A percentile compares a stretch with the other conserved stretches of the same genome.
Evolutionary conservation across 92 coral and sea anemone genomes (phyloP).

Genomic region (Desmophyllum pertusum): DNA sequence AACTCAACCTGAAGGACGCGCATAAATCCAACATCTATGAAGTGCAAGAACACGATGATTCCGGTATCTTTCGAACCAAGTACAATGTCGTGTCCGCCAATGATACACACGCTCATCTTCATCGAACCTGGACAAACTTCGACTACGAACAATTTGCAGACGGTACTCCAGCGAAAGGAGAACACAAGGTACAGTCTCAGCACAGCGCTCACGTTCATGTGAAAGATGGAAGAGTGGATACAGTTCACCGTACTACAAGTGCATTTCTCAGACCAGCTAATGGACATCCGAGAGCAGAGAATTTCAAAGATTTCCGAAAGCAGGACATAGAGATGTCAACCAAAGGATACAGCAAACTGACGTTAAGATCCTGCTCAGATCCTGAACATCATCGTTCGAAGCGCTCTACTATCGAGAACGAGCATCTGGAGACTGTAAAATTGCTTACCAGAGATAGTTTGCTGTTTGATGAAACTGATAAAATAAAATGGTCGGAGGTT

Average conservation of each 20-base stretch:
- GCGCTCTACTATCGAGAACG: slow-evolving; percentile 28
- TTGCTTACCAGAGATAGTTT: slow-evolving; percentile 63
- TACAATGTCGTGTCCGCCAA: slow-evolving; percentile 63
- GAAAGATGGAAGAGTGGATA: slow-evolving; percentile 58
- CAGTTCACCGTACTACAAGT: slow-evolving; percentile 60
- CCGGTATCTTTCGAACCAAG: slow-evolving; percentile 69
- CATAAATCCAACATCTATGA: slow-evolving; percentile 32
- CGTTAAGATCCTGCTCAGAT: slow-evolving; percentile 42
- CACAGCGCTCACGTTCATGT: slow-evolving; percentile 63
- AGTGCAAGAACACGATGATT: slow-evolving; percentile 78
- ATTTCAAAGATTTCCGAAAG: slow-evolving; percentile 59
- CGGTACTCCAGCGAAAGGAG: slow-evolving; percentile 75
- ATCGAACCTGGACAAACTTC: slow-evolving; percentile 74
- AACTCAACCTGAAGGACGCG: slow-evolving; percentile 54
- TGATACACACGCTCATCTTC: slow-evolving; percentile 62
- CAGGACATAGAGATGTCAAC: slow-evolving; percentile 83
- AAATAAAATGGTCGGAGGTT: slow-evolving; percentile 67
- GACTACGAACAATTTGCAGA: slow-evolving; percentile 79
- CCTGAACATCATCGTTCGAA: slow-evolving; percentile 19
- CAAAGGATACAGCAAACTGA: slow-evolving; percentile 75
- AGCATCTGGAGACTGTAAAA: slow-evolving; percentile 17
- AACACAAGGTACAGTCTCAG: slow-evolving; percentile 71
- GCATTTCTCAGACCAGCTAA: slow-evolving; percentile 59
- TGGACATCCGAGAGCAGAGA: slow-evolving; percentile 71
- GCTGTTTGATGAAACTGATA: slow-evolving; percentile 65